These are phyloP conservation scores for Plebejus anna DNA, from an alignment of 2,888 invertebrate species.

Conservation along the genomic window DNA sequence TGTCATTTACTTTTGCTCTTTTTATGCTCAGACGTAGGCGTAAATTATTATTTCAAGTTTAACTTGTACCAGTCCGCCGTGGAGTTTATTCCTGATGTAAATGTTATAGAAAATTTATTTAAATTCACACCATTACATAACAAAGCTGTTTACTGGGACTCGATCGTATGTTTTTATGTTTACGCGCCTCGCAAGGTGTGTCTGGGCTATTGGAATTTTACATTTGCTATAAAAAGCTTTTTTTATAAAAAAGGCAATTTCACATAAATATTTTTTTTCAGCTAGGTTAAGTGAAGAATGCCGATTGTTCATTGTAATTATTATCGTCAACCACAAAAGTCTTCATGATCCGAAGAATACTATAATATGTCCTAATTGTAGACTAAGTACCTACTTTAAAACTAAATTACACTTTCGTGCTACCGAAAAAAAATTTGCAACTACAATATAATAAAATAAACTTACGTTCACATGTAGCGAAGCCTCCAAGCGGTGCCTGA, in stretches of 20 bases:
- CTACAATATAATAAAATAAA: neutral
- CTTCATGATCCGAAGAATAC: too few species aligned
- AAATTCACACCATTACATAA: slow-evolving; percentile 75
- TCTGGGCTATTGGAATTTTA: slow-evolving; percentile 6
- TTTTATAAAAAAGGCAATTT: neutral
- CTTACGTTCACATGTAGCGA: neutral
- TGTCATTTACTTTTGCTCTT: slow-evolving; percentile 32
- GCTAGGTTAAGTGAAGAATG: neutral
- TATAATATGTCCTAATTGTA: too few species aligned
- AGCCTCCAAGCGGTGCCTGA: neutral
- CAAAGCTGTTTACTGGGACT: slow-evolving; percentile 65
- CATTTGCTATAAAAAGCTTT: neutral
- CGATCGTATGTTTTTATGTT: slow-evolving; percentile 54
- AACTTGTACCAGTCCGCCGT: slow-evolving; percentile 34
- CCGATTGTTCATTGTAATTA: neutral
- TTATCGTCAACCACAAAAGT: neutral
- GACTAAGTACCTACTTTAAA: too few species aligned
- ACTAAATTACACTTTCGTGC: too few species aligned
- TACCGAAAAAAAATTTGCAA: neutral
- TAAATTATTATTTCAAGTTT: slow-evolving; percentile 42
- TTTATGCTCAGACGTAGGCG: slow-evolving; percentile 38
- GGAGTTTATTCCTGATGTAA: slow-evolving; percentile 71
- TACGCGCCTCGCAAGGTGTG: slow-evolving; percentile 32
- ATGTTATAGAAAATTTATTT: slow-evolving; percentile 76
- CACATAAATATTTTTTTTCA: neutral